Evolutionary conservation across 2,888 invertebrate genomes (phyloP), one percentile per base, ranked within the genome.

Genomic region (Polymixis lichenea): DNA sequence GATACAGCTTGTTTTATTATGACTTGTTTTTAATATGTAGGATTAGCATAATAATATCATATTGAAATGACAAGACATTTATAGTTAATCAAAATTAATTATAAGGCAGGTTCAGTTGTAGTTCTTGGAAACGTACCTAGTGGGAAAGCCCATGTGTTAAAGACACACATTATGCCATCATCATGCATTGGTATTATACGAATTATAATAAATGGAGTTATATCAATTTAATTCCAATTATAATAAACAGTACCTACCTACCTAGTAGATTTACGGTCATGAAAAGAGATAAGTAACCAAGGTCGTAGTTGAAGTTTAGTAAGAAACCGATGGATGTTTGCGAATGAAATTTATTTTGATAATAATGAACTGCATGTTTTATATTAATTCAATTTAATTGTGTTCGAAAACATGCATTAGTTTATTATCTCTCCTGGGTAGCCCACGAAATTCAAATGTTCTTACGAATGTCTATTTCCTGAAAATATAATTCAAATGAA

Each of bases 131-230:
- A 66, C 15, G 13, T 19, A 60, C 17, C 28, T 58, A 15, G 61
- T 62, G 65, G 46, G 46, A 65, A 65, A 49, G 19, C 25, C 49
- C 65, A 49, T 22, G 49, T 66, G 65, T 66, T 66, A 15, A n/a
- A 19, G 19, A 58, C 58, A 28, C 19, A 15, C n/a, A 55, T 5
- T 13, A 53, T n/a, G 19, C 8, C n/a, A 43, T 62, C 19, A 28
- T 64, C 25, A 25, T 28, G 65, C 28, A 49, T 28, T 28, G 7
- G 8, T 28, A 49, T 22, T 43, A 46, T 46, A 46, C 62, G 22
- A n/a, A 62, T 62, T 62, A 38, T 62, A 62, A 17, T 62, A 62
- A 38, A 62, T 38, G 32, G 22, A 32, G 6, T 22, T 11, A 2
- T 61, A 15, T 22, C 25, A 46, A 65, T 11, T 25, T 19, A 19